Base-by-base conservation (phyloP, 1,140 invertebrate species). In the Diabrotica undecimpunctata region DNA sequence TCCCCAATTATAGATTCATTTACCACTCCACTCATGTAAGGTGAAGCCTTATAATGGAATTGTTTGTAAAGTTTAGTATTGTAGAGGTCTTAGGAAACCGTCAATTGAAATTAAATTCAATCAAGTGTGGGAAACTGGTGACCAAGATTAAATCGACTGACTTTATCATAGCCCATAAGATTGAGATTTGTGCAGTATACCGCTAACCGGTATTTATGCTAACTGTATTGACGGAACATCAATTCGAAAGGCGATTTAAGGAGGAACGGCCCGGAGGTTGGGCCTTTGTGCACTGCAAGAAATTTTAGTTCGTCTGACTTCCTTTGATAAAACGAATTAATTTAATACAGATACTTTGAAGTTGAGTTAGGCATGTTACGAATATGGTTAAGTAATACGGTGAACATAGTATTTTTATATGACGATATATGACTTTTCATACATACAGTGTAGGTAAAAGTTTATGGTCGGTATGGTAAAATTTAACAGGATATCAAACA, bases 71-170 rank as follows among this genome's bases (percentile, higher is more conserved):
- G 41, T 46, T 46, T 46, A 46, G 41, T 46, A n/a, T 46, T 46
- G 41, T 46, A 46, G 8, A n/a, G 41, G 41, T n/a, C 41, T 46
- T 46, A 46, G 8, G 41, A 46, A 6, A 46, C 41, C 41, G 41
- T 46, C 41, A 46, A 46, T 46, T 46, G 41, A 46, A 46, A 46
- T 46, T 46, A 46, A 46, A 46, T 46, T 46, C 41, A 10, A 46
- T 46, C 41, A 46, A 46, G 41, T 46, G 41, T 10, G n/a, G 41
- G 41, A 46, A 46, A 46, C 41, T n/a, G n/a, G 8, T 46, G 41
- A 46, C 41, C 41, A n/a, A 46, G n/a, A 46, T 46, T 46, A n/a
- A 46, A 46, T 46, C 41, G 41, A n/a, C 8, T n/a, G 41, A 8
- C n/a, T 46, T n/a, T 46, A 46, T 46, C 41, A 46, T n/a, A 46